These are phyloP conservation scores for Halyomorpha halys DNA, from an alignment of 1,140 invertebrate genomes.

Conservation along the genomic window DNA sequence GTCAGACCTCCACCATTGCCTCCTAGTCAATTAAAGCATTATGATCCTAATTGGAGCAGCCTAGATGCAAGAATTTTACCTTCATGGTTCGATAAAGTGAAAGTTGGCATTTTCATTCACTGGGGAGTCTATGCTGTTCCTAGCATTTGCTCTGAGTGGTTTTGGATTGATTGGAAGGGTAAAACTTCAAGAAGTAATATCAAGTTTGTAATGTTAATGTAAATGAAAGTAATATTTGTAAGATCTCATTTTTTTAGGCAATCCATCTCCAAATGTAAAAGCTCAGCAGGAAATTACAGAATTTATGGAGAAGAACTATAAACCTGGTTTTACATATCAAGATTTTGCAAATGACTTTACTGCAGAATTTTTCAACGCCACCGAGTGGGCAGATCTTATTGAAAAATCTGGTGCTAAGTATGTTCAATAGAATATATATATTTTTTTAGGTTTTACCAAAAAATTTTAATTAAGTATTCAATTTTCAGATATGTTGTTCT, in stretches of 20 bases:
- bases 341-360: slow-evolving; percentile 74
- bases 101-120: slow-evolving; percentile 89
- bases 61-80: slow-evolving; percentile 73
- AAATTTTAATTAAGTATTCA: not conserved
- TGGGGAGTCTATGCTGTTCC: slow-evolving; percentile 90
- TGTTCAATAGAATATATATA: slow-evolving; percentile 29
- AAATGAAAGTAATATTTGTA: not conserved
- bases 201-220: too few relatives aligned
- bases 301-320: slow-evolving; percentile 67
- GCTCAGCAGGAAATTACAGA: slow-evolving; percentile 32
- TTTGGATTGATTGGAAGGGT: slow-evolving; percentile 66
- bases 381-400: slow-evolving; percentile 67
- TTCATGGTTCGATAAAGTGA: slow-evolving; percentile 76
- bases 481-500: slow-evolving; percentile 68
- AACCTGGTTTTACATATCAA: slow-evolving; percentile 72
- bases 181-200: not conserved
- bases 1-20: not conserved
- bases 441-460: not conserved
- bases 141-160: slow-evolving; percentile 75
- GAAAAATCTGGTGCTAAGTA: slow-evolving; percentile 65
- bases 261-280: slow-evolving; percentile 19
- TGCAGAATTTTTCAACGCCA: slow-evolving; percentile 70
- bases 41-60: slow-evolving; percentile 66
- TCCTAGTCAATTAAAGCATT: slow-evolving; percentile 31
- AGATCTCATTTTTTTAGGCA: not conserved